Evolutionary conservation across 2,113 vertebrate species (phyloP), one percentile per base, ranked within the genome.

Genomic region (Tenrec ecaudatus): DNA sequence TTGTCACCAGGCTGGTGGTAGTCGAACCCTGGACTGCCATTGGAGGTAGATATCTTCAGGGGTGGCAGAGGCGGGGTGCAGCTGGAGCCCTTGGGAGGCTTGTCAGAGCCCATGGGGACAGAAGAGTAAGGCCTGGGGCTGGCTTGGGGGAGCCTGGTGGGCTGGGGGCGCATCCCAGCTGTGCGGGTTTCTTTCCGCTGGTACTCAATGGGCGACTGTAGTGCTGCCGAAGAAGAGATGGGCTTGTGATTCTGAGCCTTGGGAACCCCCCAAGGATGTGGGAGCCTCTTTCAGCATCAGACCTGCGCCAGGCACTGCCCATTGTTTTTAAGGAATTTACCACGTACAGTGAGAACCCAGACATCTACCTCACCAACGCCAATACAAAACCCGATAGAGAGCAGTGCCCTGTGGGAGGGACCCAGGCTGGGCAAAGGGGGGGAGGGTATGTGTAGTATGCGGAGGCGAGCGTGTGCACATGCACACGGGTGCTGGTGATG

Each of bases 141-240:
- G 88, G 98, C 97, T 79, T 98, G 98, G 94, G 96, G 20, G 57
- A 94, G 94, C 96, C 98, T 94, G 64, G 97, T 6, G 0, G 99
- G 98, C 93, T 99, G 98, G 80, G 99, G 98, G 86, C 99, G 98
- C 97, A 98, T 99, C 92, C 99, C 98, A 7, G 99, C 96, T 86
- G 98, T 97, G 98, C 97, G 95, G 94, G 96, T 98, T 82, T 98
- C 98, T 96, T 99, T 99, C 97, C 99, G 99, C 79, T 99, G 99
- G 96, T 99, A 99, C 96, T 99, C 99, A 22, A 99, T 99, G 78
- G 99, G 99, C 5, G 99, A 99, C 98, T 99, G 99, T 0, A 99
- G 98, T 17, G 99, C 99, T 99, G 95, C 60, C 96, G 96, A 83
- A 92, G 29, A 94, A 94, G 60, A 80, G 31, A 0, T 43, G 68